Evolutionary conservation across 2,888 invertebrate species (phyloP).

Genomic region (Torymus auratus): DNA sequence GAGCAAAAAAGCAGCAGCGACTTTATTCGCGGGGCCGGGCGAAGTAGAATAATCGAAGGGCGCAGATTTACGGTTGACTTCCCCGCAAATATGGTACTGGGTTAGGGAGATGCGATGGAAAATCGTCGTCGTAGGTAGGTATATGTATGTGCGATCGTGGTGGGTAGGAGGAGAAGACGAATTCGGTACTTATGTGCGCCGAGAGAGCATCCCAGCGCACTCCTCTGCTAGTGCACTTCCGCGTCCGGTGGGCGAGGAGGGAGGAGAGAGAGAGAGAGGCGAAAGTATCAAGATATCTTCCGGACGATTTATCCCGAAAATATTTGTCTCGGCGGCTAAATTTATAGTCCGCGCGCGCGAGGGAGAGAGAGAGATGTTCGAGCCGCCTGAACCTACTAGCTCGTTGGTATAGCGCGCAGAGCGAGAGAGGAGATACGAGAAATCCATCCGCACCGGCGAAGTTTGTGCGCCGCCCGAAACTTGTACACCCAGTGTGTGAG

Average conservation of each 20-base stretch:
- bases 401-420: background rate
- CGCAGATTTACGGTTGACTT: constrained; percentile 46
- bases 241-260: too few species aligned
- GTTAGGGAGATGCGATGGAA: constrained; percentile 40
- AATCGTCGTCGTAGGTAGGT: constrained; percentile 7
- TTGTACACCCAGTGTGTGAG: background rate
- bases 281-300: constrained; percentile 55
- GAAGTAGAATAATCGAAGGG: constrained; percentile 43
- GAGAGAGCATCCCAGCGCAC: background rate
- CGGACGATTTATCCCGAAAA: constrained; percentile 52
- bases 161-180: constrained; percentile 12
- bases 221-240: background rate
- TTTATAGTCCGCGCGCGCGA: constrained; percentile 16
- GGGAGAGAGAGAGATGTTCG: too few species aligned
- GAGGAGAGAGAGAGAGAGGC: background rate
- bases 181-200: constrained; percentile 44
- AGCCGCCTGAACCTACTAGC: too few species aligned
- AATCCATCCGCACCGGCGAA: constrained; percentile 26
- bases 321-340: constrained; percentile 47
- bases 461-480: constrained; percentile 17
- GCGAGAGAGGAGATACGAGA: constrained; percentile 25
- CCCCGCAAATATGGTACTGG: constrained; percentile 44
- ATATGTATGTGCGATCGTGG: background rate
- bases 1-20: background rate
- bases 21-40: constrained; percentile 16